A percentile compares a stretch with the other conserved stretches of the same genome.
phyloP scores from a whole-genome alignment of 2,797 vertebrate species.

The Sebastes steindachneri region DNA sequence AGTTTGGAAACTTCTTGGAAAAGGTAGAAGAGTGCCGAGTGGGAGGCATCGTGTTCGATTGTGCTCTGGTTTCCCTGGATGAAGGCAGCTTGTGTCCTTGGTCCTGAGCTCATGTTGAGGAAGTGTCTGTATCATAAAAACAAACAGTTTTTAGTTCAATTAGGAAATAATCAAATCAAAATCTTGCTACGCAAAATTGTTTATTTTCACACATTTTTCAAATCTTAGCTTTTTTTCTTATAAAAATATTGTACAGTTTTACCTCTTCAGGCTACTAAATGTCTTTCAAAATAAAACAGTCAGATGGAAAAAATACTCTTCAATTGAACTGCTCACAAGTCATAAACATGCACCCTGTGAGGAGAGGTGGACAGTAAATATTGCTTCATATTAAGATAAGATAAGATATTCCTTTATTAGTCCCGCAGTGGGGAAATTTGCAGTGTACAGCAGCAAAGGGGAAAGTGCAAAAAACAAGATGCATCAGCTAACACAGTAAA shows the following conservation, averaged over 20 bases:
- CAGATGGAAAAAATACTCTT: not conserved
- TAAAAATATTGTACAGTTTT: not conserved
- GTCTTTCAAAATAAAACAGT: not conserved
- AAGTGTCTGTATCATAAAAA: conserved; percentile 30
- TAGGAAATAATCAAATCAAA: not conserved
- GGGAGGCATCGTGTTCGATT: conserved; percentile 59
- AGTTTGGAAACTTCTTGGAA: conserved; percentile 84
- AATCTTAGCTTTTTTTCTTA: not conserved
- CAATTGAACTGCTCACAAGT: not conserved
- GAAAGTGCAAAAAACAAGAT: too few relatives aligned
- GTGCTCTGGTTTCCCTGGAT: conserved; percentile 43
- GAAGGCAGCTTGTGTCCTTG: conserved; percentile 34
- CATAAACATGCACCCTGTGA: not conserved
- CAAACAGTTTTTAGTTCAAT: not conserved
- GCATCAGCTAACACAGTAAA: too few relatives aligned
- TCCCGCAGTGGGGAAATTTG: too few relatives aligned
- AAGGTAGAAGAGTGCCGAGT: conserved; percentile 78
- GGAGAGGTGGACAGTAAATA: not conserved
- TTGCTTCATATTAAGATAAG: not conserved
- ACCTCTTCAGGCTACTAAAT: not conserved
- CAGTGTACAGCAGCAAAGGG: too few relatives aligned
- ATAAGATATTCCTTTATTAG: too few relatives aligned
- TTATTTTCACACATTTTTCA: not conserved
- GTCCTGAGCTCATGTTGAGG: conserved; percentile 67
- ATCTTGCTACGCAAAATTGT: not conserved